A percentile compares a stretch with the other conserved stretches of the same genome.
phyloP scores from a whole-genome alignment of 2,113 vertebrate species.

The Eudorcas thomsonii region DNA sequence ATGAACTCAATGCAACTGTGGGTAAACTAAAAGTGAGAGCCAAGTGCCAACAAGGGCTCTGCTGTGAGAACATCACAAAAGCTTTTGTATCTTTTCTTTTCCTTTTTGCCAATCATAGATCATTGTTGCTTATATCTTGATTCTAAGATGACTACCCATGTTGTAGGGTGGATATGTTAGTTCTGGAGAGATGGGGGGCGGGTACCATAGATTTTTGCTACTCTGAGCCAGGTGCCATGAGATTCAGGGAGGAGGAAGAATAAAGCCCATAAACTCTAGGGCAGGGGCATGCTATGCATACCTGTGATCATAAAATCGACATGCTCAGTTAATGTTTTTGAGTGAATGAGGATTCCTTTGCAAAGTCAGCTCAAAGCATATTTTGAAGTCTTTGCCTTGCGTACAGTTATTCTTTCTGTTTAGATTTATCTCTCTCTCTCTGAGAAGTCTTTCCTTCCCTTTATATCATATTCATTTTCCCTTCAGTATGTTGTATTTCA shows the following conservation, averaged over 20 bases:
- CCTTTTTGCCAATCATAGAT: not conserved
- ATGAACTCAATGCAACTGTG: not conserved
- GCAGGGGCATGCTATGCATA: not conserved
- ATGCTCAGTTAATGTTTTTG: not conserved
- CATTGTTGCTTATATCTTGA: not conserved
- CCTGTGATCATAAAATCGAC: not conserved
- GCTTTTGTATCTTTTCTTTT: not conserved
- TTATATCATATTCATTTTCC: not conserved
- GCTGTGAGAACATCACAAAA: not conserved
- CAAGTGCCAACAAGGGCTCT: not conserved
- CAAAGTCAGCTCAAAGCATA: not conserved
- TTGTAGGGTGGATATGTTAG: not conserved
- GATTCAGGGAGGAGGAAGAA: not conserved
- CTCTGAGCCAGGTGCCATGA: not conserved
- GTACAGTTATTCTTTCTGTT: not conserved
- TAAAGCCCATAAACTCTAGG: not conserved
- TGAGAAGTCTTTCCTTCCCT: not conserved
- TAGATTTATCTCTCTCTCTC: not conserved
- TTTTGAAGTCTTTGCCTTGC: not conserved
- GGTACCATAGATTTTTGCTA: not conserved
- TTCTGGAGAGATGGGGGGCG: not conserved
- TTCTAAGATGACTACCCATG: not conserved
- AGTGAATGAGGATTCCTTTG: not conserved
- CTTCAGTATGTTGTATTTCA: not conserved
- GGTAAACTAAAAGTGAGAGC: not conserved